Conservation (phyloP, 2,888 invertebrate genomes). For the Rhingia campestris region DNA sequence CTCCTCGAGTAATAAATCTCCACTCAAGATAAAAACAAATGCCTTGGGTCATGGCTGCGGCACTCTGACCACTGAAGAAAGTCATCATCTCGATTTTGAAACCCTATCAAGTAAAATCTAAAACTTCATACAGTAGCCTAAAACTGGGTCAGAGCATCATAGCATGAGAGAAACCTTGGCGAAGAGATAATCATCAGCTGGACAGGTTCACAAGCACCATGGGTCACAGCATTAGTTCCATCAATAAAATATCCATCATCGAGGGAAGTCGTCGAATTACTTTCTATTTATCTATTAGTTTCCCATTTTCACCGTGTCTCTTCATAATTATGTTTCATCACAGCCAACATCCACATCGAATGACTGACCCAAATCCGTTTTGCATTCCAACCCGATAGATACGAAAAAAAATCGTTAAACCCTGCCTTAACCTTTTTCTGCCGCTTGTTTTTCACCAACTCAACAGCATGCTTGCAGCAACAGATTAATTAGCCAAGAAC, state of each 20-base stretch:
- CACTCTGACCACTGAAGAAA: neutral
- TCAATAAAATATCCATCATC: conserved; percentile 1
- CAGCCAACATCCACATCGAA: neutral
- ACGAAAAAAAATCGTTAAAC: conserved; percentile 36
- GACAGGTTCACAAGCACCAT: neutral
- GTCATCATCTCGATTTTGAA: neutral
- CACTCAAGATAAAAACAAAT: no score
- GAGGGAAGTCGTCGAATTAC: neutral
- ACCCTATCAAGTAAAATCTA: neutral
- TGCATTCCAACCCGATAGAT: neutral
- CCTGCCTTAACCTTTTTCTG: conserved; percentile 1
- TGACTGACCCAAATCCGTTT: conserved; percentile 18
- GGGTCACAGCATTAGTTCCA: neutral
- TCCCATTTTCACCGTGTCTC: neutral
- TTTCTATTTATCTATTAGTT: conserved; percentile 4
- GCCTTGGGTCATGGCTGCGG: no score
- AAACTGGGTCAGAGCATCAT: conserved; percentile 7
- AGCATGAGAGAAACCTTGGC: neutral
- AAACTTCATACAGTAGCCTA: neutral
- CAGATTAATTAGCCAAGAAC: conserved; percentile 45
- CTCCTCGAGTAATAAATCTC: no score
- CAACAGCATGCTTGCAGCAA: conserved; percentile 23
- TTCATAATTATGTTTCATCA: neutral
- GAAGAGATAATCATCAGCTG: neutral
- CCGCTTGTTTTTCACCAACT: neutral